phyloP scores from a whole-genome alignment of 2,113 vertebrate species.

The Lota lota region DNA sequence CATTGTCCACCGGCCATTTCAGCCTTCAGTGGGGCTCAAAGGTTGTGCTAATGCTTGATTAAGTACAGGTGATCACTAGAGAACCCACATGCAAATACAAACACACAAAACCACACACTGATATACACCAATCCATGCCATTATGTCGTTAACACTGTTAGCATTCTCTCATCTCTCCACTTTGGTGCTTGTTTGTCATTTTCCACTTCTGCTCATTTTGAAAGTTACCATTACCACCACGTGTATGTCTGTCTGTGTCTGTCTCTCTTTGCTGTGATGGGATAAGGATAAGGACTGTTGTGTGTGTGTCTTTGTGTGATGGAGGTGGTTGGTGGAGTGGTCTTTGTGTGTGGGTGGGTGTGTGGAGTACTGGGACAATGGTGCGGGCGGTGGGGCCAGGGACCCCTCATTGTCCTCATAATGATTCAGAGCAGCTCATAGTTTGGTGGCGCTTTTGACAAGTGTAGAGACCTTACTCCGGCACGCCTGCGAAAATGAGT shows the following conservation, averaged over 20 bases:
- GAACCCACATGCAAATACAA: slow-evolving; percentile 2
- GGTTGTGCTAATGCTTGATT: slow-evolving; percentile 42
- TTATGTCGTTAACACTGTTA: slow-evolving; percentile 21
- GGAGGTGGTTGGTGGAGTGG: slow-evolving; percentile 52
- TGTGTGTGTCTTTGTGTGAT: slow-evolving; percentile 64
- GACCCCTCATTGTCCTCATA: slow-evolving; percentile 69
- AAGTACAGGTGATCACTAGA: slow-evolving; percentile 26
- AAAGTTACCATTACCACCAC: slow-evolving; percentile 39
- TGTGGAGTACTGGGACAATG: slow-evolving; percentile 58
- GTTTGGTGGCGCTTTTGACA: slow-evolving; percentile 67
- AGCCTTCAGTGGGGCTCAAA: slow-evolving; percentile 22
- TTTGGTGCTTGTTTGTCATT: slow-evolving; percentile 23
- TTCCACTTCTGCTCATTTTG: slow-evolving; percentile 21
- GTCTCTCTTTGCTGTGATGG: slow-evolving; percentile 28
- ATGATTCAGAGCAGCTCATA: slow-evolving; percentile 64
- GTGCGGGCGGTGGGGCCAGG: slow-evolving; percentile 62
- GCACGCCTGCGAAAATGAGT: slow-evolving; percentile 7
- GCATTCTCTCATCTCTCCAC: slow-evolving; percentile 4
- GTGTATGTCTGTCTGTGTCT: slow-evolving; percentile 30
- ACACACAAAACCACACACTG: background rate
- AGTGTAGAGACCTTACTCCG: slow-evolving; percentile 44
- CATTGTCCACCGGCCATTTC: slow-evolving; percentile 19
- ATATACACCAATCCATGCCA: background rate
- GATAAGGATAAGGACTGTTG: slow-evolving; percentile 60
- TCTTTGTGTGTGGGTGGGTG: slow-evolving; percentile 30